These are phyloP conservation scores for Leptodactylus fuscus DNA, from an alignment of 2,113 vertebrate species.

Conservation along the genomic window DNA sequence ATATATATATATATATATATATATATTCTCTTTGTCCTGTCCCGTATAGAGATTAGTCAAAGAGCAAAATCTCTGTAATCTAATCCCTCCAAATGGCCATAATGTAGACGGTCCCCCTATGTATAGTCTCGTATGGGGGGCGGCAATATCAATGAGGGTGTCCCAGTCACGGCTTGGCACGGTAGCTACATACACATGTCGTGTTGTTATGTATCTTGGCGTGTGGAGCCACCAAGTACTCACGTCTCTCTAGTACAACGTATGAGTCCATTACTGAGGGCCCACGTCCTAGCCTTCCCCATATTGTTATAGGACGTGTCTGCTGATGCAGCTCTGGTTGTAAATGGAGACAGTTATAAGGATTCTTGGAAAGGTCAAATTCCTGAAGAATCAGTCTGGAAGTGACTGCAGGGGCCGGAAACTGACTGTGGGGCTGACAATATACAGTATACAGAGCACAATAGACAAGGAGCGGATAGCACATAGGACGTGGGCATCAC, in stretches of 20 bases:
- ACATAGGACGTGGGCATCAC: neutral
- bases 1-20: no score
- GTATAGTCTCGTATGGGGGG: neutral
- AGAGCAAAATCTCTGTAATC: no score
- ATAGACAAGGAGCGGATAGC: neutral
- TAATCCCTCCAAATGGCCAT: no score
- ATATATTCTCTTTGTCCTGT: no score
- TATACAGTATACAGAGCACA: neutral
- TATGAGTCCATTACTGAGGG: no score
- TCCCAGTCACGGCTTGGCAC: neutral
- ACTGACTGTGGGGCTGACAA: neutral
- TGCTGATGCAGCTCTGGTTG: neutral
- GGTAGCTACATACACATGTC: neutral
- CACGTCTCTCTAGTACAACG: neutral
- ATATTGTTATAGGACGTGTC: neutral
- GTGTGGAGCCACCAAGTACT: neutral
- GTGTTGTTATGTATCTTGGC: neutral
- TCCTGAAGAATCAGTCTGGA: conserved; percentile 4
- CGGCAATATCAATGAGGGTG: neutral
- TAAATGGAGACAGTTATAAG: neutral
- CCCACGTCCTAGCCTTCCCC: no score
- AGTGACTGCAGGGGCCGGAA: neutral
- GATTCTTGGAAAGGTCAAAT: conserved; percentile 15
- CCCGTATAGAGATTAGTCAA: no score
- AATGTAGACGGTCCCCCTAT: no score